These are phyloP conservation scores for Galerucella nymphaeae DNA, from an alignment of 2,888 invertebrate genomes.

Conservation along the genomic window DNA sequence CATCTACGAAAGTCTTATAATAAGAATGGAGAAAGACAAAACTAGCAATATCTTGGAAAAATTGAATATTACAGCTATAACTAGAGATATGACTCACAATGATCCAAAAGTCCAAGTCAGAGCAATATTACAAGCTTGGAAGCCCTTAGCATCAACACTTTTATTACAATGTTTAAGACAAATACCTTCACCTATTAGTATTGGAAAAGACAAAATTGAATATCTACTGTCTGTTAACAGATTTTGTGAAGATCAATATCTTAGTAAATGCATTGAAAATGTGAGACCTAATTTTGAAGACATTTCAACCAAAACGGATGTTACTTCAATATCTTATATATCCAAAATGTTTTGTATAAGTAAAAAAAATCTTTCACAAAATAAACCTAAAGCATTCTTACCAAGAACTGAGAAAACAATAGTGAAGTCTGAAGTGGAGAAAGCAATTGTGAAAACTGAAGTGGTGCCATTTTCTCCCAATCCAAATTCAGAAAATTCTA, in stretches of 20 bases:
- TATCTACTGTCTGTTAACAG: constrained; percentile 79
- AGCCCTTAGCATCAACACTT: constrained; percentile 86
- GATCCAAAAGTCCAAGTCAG: constrained; percentile 84
- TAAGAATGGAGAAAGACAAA: constrained; percentile 81
- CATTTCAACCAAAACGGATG: constrained; percentile 64
- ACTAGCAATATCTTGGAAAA: constrained; percentile 77
- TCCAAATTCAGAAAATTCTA: constrained; percentile 45
- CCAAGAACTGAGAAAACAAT: constrained; percentile 38
- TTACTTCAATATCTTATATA: constrained; percentile 78
- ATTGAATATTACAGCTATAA: constrained; percentile 79
- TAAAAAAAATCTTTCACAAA: constrained; percentile 79
- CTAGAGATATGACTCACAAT: constrained; percentile 81
- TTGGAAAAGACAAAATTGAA: constrained; percentile 82
- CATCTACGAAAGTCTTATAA: constrained; percentile 84
- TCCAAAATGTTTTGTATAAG: constrained; percentile 94
- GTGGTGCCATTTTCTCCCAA: not conserved
- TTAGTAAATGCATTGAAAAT: constrained; percentile 78
- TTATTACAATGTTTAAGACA: constrained; percentile 83
- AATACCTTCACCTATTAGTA: constrained; percentile 84
- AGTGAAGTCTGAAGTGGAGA: constrained; percentile 23
- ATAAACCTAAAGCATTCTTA: constrained; percentile 81
- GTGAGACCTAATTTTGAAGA: constrained; percentile 52
- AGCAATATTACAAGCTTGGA: constrained; percentile 88
- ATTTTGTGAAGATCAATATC: constrained; percentile 69
- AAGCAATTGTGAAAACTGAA: constrained; percentile 6